These are phyloP conservation scores for Atherinomorus stipes DNA, from an alignment of 2,113 vertebrate genomes.

Conservation along the genomic window DNA sequence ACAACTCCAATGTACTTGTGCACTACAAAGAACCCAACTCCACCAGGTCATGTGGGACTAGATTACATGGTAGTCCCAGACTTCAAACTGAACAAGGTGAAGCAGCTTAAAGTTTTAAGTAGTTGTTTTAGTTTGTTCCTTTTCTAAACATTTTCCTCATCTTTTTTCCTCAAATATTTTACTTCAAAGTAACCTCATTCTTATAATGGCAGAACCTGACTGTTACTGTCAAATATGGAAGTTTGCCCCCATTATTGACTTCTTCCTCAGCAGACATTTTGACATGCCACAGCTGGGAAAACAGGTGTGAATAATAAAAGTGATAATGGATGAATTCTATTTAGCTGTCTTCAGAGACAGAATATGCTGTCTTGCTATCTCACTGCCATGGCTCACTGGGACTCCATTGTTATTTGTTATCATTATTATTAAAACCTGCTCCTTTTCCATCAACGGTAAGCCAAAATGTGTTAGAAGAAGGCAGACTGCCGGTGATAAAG, in stretches of 20 bases:
- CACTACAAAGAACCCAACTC: neutral
- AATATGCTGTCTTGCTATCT: neutral
- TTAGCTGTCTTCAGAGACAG: neutral
- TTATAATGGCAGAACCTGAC: neutral
- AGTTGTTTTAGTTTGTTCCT: neutral
- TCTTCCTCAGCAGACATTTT: neutral
- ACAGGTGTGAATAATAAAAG: neutral
- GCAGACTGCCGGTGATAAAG: neutral
- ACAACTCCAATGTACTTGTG: neutral
- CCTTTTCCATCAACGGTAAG: neutral
- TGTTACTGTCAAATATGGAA: constrained; percentile 3
- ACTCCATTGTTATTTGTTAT: neutral
- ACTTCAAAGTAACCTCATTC: neutral
- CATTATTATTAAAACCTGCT: neutral
- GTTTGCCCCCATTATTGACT: neutral
- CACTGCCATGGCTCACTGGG: neutral
- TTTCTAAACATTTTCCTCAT: neutral
- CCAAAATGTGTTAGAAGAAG: neutral
- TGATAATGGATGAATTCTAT: neutral
- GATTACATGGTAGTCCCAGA: neutral
- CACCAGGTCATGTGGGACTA: neutral
- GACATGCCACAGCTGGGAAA: neutral
- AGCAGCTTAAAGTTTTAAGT: neutral
- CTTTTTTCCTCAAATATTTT: neutral
- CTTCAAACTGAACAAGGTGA: neutral